Evolutionary conservation across 2,888 invertebrate genomes (phyloP).

Genomic region (Vanessa cardui): DNA sequence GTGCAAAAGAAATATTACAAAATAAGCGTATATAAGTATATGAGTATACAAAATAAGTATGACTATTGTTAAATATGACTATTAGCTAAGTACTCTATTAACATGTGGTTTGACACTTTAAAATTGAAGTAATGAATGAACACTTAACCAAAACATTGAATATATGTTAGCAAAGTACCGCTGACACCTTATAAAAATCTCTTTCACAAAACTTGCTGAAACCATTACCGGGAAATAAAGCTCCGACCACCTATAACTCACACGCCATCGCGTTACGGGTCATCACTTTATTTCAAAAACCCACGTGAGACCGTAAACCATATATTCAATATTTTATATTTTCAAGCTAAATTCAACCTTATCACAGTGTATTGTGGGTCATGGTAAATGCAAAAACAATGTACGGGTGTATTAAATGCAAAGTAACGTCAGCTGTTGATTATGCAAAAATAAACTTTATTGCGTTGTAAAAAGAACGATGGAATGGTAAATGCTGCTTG

Average conservation of each 20-base stretch:
- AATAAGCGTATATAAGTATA: too few species aligned
- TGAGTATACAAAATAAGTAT: too few species aligned
- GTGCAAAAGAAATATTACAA: too few species aligned
- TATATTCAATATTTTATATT: neutral
- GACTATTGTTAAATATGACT: too few species aligned
- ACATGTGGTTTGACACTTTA: too few species aligned
- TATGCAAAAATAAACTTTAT: constrained; percentile 40
- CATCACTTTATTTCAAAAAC: constrained; percentile 42
- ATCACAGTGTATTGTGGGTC: neutral
- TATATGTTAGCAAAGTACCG: neutral
- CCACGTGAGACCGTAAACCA: constrained; percentile 38
- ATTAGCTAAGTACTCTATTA: too few species aligned
- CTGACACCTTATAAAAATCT: constrained; percentile 25
- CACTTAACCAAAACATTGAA: constrained; percentile 8
- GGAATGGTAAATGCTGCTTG: constrained; percentile 34
- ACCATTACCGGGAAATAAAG: constrained; percentile 32
- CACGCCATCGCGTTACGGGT: constrained; percentile 40
- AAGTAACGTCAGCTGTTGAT: constrained; percentile 7
- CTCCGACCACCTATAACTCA: constrained; percentile 38
- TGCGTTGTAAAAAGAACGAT: constrained; percentile 14
- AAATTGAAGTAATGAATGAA: neutral
- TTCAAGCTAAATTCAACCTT: constrained; percentile 15
- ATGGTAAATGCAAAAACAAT: constrained; percentile 1
- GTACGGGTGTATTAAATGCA: constrained; percentile 14
- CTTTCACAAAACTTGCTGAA: constrained; percentile 29